Evolutionary conservation across 2,797 vertebrate genomes (phyloP), one percentile per base, ranked within the genome.

Genomic region (Tachyglossus aculeatus): DNA sequence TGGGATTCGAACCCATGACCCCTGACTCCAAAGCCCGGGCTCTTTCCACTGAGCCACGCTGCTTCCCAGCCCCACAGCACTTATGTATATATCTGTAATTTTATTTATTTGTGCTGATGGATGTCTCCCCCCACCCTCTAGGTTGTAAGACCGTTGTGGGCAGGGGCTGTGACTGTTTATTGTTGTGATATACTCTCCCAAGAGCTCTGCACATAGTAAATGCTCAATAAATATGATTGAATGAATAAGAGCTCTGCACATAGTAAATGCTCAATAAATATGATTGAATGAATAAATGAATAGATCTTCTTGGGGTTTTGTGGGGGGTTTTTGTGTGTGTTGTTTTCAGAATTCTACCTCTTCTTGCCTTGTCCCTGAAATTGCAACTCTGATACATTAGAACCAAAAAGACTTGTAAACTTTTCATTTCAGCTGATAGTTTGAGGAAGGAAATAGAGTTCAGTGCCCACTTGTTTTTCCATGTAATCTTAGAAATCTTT

Each of bases 241-340:
- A 52, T 57, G 25, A 74, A 56, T 50, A n/a, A n/a, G n/a, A n/a
- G n/a, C n/a, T n/a, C n/a, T 63, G 18, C 38, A 59, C 44, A 22
- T 57, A 47, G 6, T 47, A 48, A 56, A 5, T 66, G 10, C 27
- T 10, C 14, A 54, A 24, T 58, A 65, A 54, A 27, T 72, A 4
- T 4, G 13, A 59, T 51, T 51, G 32, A 5, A 52, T 57, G 25
- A 74, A 56, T 50, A n/a, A n/a, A n/a, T n/a, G n/a, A n/a, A n/a
- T n/a, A n/a, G n/a, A n/a, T n/a, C n/a, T n/a, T n/a, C n/a, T n/a
- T n/a, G n/a, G n/a, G n/a, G 75, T 38, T 64, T 13, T 3, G 6
- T 47, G 62, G 51, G 10, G n/a, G 61, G 39, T 67, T 12, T 45
- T 77, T 59, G 43, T 60, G 56, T 43, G 25, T 51, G 55, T 60